These are phyloP conservation scores for Buathra laborator DNA, from an alignment of 2,888 invertebrate species.

Conservation along the genomic window DNA sequence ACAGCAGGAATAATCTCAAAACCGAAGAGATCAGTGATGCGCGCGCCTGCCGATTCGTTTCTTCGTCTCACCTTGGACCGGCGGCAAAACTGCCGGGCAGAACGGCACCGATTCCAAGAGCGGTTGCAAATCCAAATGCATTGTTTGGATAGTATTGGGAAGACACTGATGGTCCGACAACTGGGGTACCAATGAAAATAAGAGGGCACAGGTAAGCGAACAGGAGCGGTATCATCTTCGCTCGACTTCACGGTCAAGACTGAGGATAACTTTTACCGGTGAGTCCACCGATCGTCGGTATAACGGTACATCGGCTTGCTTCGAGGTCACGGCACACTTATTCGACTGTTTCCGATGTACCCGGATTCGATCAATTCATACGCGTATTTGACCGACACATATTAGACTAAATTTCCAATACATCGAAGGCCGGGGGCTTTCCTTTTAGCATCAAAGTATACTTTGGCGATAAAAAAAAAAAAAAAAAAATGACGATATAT, in stretches of 20 bases:
- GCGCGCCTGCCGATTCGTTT: not conserved
- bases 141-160: conserved; percentile 67
- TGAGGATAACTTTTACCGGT: conserved; percentile 73
- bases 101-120: conserved; percentile 74
- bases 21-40: not conserved
- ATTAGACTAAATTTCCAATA: conserved; percentile 7
- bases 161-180: conserved; percentile 71
- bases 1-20: not conserved
- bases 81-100: conserved; percentile 78
- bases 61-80: conserved; percentile 79
- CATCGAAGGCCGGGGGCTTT: not conserved
- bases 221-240: conserved; percentile 82
- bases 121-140: conserved; percentile 73
- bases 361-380: conserved; percentile 38
- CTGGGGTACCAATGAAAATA: conserved; percentile 76
- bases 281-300: conserved; percentile 77
- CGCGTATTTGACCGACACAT: conserved; percentile 9
- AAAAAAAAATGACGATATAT: no score
- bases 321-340: conserved; percentile 85
- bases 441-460: not conserved
- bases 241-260: conserved; percentile 83
- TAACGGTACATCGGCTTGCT: conserved; percentile 81
- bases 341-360: conserved; percentile 60
- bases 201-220: conserved; percentile 74
- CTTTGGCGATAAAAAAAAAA: not conserved